Evolutionary conservation across 2,888 invertebrate species (phyloP).

Genomic region (Miltochrista miniata): DNA sequence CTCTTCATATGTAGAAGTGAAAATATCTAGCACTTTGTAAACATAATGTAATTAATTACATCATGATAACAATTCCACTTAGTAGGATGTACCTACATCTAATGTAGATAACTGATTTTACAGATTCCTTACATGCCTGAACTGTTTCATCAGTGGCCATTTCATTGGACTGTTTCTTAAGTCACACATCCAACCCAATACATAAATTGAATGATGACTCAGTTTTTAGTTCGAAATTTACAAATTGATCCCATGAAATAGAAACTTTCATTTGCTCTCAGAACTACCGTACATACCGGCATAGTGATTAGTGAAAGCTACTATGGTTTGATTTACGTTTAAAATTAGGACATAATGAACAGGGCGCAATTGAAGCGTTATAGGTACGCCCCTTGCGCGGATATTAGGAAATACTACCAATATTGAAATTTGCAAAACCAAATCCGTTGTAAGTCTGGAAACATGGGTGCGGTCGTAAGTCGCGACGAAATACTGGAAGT

Average conservation of each 20-base stretch:
- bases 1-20: no score
- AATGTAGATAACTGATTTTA: background rate
- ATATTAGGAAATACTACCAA: slow-evolving; percentile 16
- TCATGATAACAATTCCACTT: slow-evolving; percentile 7
- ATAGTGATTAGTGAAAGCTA: slow-evolving; percentile 75
- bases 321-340: slow-evolving; percentile 15
- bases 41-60: slow-evolving; percentile 1
- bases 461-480: slow-evolving; percentile 71
- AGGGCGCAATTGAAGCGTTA: slow-evolving; percentile 13
- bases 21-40: background rate
- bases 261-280: slow-evolving; percentile 69
- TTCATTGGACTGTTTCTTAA: slow-evolving; percentile 12
- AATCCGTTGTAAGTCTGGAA: slow-evolving; percentile 36
- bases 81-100: no score
- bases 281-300: slow-evolving; percentile 62
- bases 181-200: slow-evolving; percentile 25
- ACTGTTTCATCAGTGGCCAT: background rate
- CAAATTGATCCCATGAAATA: slow-evolving; percentile 48
- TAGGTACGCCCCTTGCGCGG: slow-evolving; percentile 23
- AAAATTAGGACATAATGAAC: slow-evolving; percentile 20
- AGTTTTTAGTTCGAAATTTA: slow-evolving; percentile 26
- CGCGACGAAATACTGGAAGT: slow-evolving; percentile 30
- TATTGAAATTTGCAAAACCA: slow-evolving; percentile 25
- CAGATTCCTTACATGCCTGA: background rate
- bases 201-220: slow-evolving; percentile 7